phyloP scores from a whole-genome alignment of 2,797 vertebrate species.

The Momotus momota region DNA sequence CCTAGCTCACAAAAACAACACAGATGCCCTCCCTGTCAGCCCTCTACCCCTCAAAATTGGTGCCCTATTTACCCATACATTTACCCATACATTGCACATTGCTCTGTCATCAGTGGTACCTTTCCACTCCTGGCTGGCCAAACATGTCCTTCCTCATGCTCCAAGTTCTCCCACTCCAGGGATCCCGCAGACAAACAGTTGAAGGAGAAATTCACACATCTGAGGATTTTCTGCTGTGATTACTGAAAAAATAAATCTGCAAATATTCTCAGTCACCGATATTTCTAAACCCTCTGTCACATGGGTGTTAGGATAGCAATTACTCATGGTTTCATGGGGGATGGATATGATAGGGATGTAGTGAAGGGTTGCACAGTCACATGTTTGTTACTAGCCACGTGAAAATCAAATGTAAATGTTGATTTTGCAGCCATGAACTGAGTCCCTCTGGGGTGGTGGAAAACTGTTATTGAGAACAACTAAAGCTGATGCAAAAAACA shows the following conservation, averaged over 20 bases:
- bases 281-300: background rate
- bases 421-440: background rate
- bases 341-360: background rate
- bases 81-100: accelerated
- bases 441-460: background rate
- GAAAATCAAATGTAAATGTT: background rate
- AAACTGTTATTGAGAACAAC: background rate
- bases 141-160: accelerated
- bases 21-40: background rate
- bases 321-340: background rate
- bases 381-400: background rate
- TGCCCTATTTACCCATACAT: background rate
- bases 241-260: background rate
- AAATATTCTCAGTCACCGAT: background rate
- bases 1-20: background rate
- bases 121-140: background rate
- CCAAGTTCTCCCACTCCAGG: background rate
- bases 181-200: background rate
- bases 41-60: background rate
- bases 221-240: background rate
- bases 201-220: background rate
- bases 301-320: background rate
- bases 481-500: background rate
- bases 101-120: background rate
- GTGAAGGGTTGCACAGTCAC: background rate